Conservation (phyloP, 2,888 invertebrate genomes). For the Microchrysa polita region DNA sequence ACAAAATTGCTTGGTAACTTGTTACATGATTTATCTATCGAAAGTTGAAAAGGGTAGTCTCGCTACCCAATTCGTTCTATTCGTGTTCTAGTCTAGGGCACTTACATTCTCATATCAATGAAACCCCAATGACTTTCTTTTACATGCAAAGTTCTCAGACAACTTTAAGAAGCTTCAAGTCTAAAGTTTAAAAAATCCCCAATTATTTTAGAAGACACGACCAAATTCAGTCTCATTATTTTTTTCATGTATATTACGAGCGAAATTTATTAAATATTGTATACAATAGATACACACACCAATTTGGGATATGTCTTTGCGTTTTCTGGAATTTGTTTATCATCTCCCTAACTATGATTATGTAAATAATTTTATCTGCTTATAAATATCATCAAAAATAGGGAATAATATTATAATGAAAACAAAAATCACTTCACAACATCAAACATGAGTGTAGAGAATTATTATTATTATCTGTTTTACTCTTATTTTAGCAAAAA, state of each 20-base stretch:
- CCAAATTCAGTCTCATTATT: constrained; percentile 40
- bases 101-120: too few relatives aligned
- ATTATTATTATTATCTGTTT: constrained; percentile 32
- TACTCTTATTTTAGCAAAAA: constrained; percentile 26
- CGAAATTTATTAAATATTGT: constrained; percentile 23
- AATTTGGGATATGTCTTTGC: constrained; percentile 13
- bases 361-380: constrained; percentile 37
- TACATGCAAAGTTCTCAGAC: too few relatives aligned
- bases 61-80: too few relatives aligned
- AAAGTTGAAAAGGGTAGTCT: too few relatives aligned
- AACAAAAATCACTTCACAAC: constrained; percentile 22
- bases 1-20: too few relatives aligned
- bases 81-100: too few relatives aligned
- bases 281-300: constrained; percentile 3
- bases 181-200: constrained; percentile 13
- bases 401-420: constrained; percentile 19
- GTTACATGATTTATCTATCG: too few relatives aligned
- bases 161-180: too few relatives aligned
- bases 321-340: background rate
- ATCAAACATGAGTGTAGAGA: constrained; percentile 5
- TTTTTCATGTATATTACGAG: constrained; percentile 18
- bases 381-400: constrained; percentile 21
- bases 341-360: constrained; percentile 16
- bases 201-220: constrained; percentile 34
- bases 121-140: too few relatives aligned